These are phyloP conservation scores for Pangasius sanitwongsei DNA, from an alignment of 2,797 vertebrate species.

Conservation along the genomic window DNA sequence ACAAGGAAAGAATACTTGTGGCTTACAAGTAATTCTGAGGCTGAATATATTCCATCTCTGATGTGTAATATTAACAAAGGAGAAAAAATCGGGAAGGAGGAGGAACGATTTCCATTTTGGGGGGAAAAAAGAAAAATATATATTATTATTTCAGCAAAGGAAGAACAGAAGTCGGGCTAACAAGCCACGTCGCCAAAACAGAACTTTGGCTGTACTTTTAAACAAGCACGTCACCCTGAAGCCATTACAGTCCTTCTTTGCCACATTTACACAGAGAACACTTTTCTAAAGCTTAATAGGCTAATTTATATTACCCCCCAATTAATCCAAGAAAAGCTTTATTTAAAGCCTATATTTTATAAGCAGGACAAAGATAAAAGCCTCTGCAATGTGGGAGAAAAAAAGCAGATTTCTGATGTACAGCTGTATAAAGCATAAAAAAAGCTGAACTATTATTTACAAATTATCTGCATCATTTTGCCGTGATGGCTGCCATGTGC, in stretches of 20 bases:
- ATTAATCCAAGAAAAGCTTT: conserved; percentile 56
- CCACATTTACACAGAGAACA: conserved; percentile 39
- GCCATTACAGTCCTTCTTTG: conserved; percentile 16
- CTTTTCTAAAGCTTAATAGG: conserved; percentile 54
- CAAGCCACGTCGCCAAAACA: neutral
- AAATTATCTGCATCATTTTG: conserved; percentile 57
- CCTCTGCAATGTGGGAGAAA: conserved; percentile 6
- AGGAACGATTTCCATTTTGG: neutral
- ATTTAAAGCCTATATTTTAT: conserved; percentile 54
- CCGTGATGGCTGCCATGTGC: conserved; percentile 38
- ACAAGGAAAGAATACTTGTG: conserved; percentile 13
- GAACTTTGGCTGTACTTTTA: conserved; percentile 27
- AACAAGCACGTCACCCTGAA: conserved; percentile 11
- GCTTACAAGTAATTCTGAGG: neutral
- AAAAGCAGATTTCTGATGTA: conserved; percentile 36
- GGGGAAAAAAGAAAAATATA: neutral
- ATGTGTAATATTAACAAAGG: neutral
- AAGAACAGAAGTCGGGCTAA: conserved; percentile 20
- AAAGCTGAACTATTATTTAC: conserved; percentile 56
- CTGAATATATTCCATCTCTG: neutral
- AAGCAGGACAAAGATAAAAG: conserved; percentile 43
- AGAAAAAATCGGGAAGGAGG: neutral
- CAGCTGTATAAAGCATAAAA: conserved; percentile 50
- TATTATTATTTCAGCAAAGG: conserved; percentile 6
- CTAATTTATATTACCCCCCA: conserved; percentile 60